Evolutionary conservation across 2,797 vertebrate genomes (phyloP).

Genomic region (Thalassophryne amazonica): DNA sequence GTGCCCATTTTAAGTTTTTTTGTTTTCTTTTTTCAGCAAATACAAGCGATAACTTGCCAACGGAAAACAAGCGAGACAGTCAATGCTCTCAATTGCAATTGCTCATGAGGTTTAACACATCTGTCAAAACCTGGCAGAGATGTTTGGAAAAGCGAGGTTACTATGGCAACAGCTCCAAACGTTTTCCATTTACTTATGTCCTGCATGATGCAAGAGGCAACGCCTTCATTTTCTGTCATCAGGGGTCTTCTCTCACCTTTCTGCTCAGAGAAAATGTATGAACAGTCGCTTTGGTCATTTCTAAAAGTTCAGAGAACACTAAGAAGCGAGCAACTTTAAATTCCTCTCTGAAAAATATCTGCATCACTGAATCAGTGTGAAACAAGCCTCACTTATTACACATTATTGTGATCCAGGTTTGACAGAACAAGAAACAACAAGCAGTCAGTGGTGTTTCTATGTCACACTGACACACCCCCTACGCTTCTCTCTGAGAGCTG

Average conservation of each 20-base stretch:
- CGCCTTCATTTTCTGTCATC: conserved; percentile 8
- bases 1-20: too few species aligned
- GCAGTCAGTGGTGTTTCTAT: conserved; percentile 29
- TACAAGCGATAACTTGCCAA: conserved; percentile 18
- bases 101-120: conserved; percentile 52
- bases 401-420: conserved; percentile 49
- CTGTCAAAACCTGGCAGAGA: conserved; percentile 38
- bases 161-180: conserved; percentile 61
- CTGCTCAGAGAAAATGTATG: conserved; percentile 20
- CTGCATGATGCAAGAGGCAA: conserved; percentile 5
- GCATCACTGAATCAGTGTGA: background rate
- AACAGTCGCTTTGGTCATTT: too few species aligned
- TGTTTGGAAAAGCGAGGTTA: conserved; percentile 41
- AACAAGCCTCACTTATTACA: conserved; percentile 19
- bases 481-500: conserved; percentile 29
- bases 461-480: conserved; percentile 26
- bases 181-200: conserved; percentile 32
- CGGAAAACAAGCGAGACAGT: conserved; percentile 23
- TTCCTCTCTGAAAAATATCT: background rate
- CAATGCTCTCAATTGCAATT: conserved; percentile 50
- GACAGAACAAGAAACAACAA: conserved; percentile 40
- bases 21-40: background rate
- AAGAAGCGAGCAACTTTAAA: too few species aligned
- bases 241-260: conserved; percentile 47
- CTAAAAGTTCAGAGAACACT: conserved; percentile 9